Conservation (phyloP, 2,888 invertebrate genomes). For the Dynastes tityus region DNA sequence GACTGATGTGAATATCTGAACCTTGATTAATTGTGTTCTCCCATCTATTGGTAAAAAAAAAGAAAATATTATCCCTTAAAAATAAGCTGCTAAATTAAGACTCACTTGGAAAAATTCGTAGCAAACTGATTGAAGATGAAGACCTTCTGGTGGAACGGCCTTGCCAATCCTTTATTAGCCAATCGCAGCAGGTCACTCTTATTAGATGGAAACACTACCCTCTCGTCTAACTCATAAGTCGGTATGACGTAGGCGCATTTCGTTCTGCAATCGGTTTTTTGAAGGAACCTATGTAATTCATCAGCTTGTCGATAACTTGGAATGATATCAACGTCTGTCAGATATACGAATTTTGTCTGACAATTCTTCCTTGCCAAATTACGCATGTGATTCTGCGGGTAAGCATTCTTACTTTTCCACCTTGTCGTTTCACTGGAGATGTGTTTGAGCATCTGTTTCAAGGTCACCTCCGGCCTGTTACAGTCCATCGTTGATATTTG, state of each 20-base stretch:
- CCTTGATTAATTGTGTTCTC: conserved; percentile 76
- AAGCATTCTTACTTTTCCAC: conserved; percentile 84
- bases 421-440: conserved; percentile 77
- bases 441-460: conserved; percentile 75
- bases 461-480: conserved; percentile 77
- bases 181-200: conserved; percentile 85
- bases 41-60: conserved; percentile 70
- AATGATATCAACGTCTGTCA: conserved; percentile 92
- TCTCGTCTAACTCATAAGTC: conserved; percentile 88
- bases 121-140: conserved; percentile 95
- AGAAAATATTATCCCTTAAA: too few relatives aligned
- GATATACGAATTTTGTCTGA: conserved; percentile 84
- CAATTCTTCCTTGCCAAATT: conserved; percentile 91
- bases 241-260: conserved; percentile 92
- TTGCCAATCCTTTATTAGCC: conserved; percentile 84
- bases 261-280: conserved; percentile 71
- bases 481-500: conserved; percentile 74
- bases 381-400: conserved; percentile 92
- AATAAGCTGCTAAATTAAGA: conserved; percentile 40
- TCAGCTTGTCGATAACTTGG: conserved; percentile 84
- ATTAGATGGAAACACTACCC: conserved; percentile 85
- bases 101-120: conserved; percentile 89
- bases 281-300: conserved; percentile 80
- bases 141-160: conserved; percentile 93
- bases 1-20: conserved; percentile 81